A percentile compares a stretch with the other conserved stretches of the same genome.
Evolutionary conservation across 2,797 vertebrate genomes (phyloP).

Genomic region (Diplodus sargus): DNA sequence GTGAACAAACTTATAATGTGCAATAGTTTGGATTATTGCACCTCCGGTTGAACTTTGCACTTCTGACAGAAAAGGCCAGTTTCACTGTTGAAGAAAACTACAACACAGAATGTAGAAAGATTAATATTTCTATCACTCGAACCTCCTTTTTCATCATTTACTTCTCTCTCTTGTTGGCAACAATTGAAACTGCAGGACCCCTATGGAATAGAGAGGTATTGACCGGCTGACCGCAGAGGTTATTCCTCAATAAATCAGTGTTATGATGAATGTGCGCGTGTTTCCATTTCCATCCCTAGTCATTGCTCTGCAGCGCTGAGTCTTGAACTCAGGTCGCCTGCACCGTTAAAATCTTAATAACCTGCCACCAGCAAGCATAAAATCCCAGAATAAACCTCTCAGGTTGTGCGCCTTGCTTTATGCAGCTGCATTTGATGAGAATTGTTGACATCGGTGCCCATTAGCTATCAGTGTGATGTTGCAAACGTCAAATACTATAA

Average conservation of each 20-base stretch:
- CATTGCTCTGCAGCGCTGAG: conserved; percentile 19
- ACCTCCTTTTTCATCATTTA: conserved; percentile 26
- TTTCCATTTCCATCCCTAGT: conserved; percentile 57
- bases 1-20: conserved; percentile 39
- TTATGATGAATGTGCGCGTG: conserved; percentile 61
- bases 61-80: conserved; percentile 8
- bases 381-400: conserved; percentile 43
- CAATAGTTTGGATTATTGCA: conserved; percentile 36
- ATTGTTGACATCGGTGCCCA: conserved; percentile 9
- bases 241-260: conserved; percentile 70
- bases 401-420: conserved; percentile 8
- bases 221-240: conserved; percentile 60
- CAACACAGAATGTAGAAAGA: conserved; percentile 3
- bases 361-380: conserved; percentile 42
- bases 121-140: conserved; percentile 10
- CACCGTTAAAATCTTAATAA: conserved; percentile 52
- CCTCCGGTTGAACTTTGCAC: conserved; percentile 31
- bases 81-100: not conserved
- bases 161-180: conserved; percentile 30
- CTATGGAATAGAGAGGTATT: conserved; percentile 61
- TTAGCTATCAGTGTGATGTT: not conserved
- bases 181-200: conserved; percentile 35
- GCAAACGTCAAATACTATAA: conserved; percentile 1
- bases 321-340: conserved; percentile 43
- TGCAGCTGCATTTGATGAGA: conserved; percentile 5